Conservation (phyloP, 2,888 invertebrate genomes). For the Slavum lentiscoides region DNA sequence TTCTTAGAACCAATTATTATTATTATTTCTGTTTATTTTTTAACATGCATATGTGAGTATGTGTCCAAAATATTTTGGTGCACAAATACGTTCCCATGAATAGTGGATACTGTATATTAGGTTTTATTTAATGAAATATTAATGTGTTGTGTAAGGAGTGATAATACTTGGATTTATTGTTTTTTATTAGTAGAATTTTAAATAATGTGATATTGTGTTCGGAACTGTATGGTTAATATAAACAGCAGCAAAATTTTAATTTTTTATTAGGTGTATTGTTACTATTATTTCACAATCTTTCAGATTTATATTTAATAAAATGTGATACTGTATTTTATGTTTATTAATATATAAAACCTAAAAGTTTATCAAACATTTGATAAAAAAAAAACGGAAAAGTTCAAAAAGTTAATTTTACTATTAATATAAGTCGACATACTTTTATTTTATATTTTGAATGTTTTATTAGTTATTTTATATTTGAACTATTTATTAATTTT, state of each 20-base stretch:
- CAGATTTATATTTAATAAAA: neutral
- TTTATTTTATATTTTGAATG: conserved; percentile 8
- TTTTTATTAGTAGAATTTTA: conserved; percentile 7
- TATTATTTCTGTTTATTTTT: conserved; percentile 21
- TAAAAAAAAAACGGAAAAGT: too few relatives aligned
- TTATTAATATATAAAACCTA: neutral
- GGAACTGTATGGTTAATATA: neutral
- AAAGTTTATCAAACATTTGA: too few relatives aligned
- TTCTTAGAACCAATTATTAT: conserved; percentile 7
- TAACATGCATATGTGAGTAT: conserved; percentile 11
- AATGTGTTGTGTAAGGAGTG: neutral
- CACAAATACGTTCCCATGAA: neutral
- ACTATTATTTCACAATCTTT: neutral
- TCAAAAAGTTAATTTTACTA: neutral
- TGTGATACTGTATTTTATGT: neutral
- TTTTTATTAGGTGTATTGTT: neutral
- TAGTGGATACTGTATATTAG: neutral
- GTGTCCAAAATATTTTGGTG: too few relatives aligned
- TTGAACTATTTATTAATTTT: conserved; percentile 44
- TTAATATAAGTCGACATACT: neutral
- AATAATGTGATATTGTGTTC: neutral
- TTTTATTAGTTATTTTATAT: neutral
- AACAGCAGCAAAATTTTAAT: neutral
- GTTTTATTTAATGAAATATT: neutral
- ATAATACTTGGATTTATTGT: conserved; percentile 11